Base-by-base conservation (phyloP, 2,888 invertebrate genomes). In the Mythimna albipuncta region DNA sequence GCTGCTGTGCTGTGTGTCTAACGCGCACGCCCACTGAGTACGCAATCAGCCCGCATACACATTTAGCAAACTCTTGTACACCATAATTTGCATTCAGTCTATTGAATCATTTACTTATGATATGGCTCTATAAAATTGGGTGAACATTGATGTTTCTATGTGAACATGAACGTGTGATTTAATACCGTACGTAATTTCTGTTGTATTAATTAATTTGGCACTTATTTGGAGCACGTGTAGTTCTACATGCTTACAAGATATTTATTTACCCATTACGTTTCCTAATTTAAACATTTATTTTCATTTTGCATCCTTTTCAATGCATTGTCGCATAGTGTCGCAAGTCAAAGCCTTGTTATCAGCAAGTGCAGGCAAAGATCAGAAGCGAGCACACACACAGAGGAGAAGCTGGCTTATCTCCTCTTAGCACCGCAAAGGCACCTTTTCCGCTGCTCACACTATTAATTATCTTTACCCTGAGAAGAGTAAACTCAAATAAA, bases 11-110 rank as follows among this genome's bases (percentile, higher is more conserved):
- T 83, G 73, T 81, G 70, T 77, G 74, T 65, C 62, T 71, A 79
- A 78, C 85, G 66, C 66, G 82, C 62, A 76, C 82, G 87, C 88
- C 87, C 87, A 87, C 75, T 86, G 85, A 86, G 77, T 87, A 81
- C 83, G 80, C 83, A 85, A 89, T 88, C 78, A 85, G 76, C 82
- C 75, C 82, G 77, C 85, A 81, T 82, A 75, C 69, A 82, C 82
- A 87, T 89, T 87, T 85, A 89, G 85, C 88, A 87, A 82, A 85
- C 84, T 87, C 87, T 85, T 88, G 78, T 85, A 76, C 85, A 75
- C 69, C 75, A 74, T 79, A 61, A 79, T 84, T 85, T 81, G 69
- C 77, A 81, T 85, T 77, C 63, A 61, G 67, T 58, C 72, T 73
- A 78, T 73, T 72, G 75, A 76, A 69, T 84, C 62, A 85, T 77